Evolutionary conservation across 2,888 invertebrate genomes (phyloP), one percentile per base, ranked within the genome.

Genomic region (Callyntrura guangdongensis): DNA sequence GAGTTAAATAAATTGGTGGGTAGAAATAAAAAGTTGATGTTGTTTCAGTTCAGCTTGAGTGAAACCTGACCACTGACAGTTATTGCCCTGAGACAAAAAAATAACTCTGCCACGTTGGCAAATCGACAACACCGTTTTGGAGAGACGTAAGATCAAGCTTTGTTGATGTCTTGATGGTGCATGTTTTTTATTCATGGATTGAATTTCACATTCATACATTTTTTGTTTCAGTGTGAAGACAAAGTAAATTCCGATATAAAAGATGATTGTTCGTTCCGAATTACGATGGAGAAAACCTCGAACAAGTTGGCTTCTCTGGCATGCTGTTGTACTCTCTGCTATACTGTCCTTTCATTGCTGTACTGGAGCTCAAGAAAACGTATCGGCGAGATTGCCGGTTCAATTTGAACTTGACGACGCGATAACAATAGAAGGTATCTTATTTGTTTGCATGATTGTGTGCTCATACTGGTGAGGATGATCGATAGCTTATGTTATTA

Each of bases 321-420:
- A 36, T 69, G 1, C 36, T 9, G n/a, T 9, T 47, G n/a, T 11
- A 0, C 5, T 17, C 56, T n/a, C 22, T 12, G n/a, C n/a, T 12
- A 27, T 9, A 9, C 17, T 61, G 27, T 6, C 64, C 36, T 20
- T 82, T 36, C 22, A 12, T 9, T n/a, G n/a, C n/a, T 5, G 12
- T 20, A 36, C 82, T 82, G 45, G 82, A 64, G 59, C 64, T n/a
- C 11, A 82, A 64, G 0, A 45, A 0, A 45, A 61, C 45, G 47
- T 4, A 36, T 17, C 81, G 17, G 6, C 36, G 2, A 36, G n/a
- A n/a, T n/a, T n/a, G n/a, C n/a, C n/a, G n/a, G n/a, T n/a, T n/a
- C n/a, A n/a, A n/a, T n/a, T 64, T 47, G 64, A 82, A 45, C n/a
- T n/a, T n/a, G 22, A 82, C 64, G 82, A 82, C n/a, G 82, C 82